Conservation (phyloP, 2,888 invertebrate species). For the Fragum sueziense region DNA sequence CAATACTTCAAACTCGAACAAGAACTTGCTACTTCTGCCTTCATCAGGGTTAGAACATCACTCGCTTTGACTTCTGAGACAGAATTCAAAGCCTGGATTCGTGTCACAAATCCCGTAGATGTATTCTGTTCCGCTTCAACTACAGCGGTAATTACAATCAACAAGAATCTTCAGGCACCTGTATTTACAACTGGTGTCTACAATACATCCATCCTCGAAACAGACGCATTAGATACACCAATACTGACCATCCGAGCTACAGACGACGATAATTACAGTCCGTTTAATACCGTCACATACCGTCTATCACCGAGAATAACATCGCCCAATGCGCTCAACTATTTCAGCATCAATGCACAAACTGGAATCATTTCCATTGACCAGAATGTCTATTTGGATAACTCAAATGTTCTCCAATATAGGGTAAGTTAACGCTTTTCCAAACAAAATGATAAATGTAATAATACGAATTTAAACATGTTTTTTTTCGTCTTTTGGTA, state of each 20-base stretch:
- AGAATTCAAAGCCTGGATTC: constrained; percentile 35
- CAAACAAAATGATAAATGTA: too few species aligned
- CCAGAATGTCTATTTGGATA: neutral
- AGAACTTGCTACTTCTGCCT: constrained; percentile 6
- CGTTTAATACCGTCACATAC: neutral
- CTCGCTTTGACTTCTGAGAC: constrained; percentile 18
- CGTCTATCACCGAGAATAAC: neutral
- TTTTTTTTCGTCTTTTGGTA: too few species aligned
- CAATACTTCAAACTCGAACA: constrained; percentile 37
- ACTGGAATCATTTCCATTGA: neutral
- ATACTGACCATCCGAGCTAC: constrained; percentile 67
- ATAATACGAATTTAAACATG: too few species aligned
- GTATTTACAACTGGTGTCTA: constrained; percentile 55
- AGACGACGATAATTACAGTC: constrained; percentile 67
- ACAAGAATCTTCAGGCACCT: constrained; percentile 59
- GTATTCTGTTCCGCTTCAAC: constrained; percentile 85
- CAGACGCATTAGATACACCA: constrained; percentile 43
- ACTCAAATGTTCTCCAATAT: constrained; percentile 5
- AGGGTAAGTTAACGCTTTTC: constrained; percentile 4
- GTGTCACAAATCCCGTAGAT: constrained; percentile 85
- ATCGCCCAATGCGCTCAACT: neutral
- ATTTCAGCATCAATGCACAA: neutral
- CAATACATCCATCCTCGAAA: constrained; percentile 67
- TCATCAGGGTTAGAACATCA: constrained; percentile 19
- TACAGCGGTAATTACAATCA: constrained; percentile 64